A percentile compares a stretch with the other conserved stretches of the same genome.
These are phyloP conservation scores for Omphaloscelis lunosa DNA, from an alignment of 2,888 invertebrate species.

Conservation along the genomic window DNA sequence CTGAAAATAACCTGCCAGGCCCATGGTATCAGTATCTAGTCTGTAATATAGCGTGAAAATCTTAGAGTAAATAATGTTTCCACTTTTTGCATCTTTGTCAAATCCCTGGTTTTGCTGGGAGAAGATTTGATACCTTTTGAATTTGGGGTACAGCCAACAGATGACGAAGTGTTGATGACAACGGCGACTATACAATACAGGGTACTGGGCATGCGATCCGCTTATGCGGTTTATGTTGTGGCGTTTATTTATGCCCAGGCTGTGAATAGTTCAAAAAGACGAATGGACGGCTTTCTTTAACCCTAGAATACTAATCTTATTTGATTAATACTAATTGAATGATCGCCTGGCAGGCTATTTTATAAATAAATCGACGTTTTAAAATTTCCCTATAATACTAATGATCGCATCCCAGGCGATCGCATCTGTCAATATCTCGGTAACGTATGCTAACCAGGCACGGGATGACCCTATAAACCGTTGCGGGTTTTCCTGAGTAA, in stretches of 20 bases:
- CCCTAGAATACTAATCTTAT: too few relatives aligned
- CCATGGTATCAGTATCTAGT: background rate
- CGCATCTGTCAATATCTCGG: background rate
- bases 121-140: background rate
- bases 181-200: background rate
- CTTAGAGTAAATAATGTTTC: too few relatives aligned
- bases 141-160: background rate
- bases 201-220: background rate
- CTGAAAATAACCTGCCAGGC: too few relatives aligned
- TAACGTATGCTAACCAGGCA: too few relatives aligned
- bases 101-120: background rate
- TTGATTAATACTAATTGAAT: too few relatives aligned
- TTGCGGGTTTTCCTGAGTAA: background rate
- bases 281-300: too few relatives aligned
- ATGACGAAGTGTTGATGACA: background rate
- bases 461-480: background rate
- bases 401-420: background rate
- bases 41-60: background rate
- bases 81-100: background rate
- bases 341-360: too few relatives aligned
- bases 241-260: too few relatives aligned
- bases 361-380: too few relatives aligned
- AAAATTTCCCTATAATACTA: background rate
- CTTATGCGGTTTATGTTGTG: background rate
- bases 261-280: too few relatives aligned